phyloP scores from a whole-genome alignment of 2,888 invertebrate species.

The Crossocerus cetratus region DNA sequence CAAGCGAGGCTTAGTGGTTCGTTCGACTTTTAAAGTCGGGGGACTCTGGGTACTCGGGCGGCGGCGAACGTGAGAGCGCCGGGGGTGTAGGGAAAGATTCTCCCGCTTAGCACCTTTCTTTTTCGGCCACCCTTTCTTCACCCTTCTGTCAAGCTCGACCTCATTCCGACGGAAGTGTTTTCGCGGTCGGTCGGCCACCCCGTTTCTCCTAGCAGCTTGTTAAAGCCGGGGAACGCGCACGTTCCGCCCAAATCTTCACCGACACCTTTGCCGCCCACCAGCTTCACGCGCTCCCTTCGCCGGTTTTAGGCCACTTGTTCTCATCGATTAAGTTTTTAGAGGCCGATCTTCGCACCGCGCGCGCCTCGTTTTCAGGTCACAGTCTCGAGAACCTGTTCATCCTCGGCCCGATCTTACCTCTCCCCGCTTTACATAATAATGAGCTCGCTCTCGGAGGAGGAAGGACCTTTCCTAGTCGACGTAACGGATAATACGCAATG shows the following conservation, averaged over 20 bases:
- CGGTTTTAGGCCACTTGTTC: background rate
- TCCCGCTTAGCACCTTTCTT: slow-evolving; percentile 16
- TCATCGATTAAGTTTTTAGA: slow-evolving; percentile 1
- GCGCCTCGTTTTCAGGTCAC: too few species aligned
- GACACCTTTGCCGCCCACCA: background rate
- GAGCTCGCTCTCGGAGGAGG: too few species aligned
- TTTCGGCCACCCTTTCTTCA: slow-evolving; percentile 16
- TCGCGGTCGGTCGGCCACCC: slow-evolving; percentile 13
- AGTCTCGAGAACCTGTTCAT: too few species aligned
- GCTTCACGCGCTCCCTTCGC: background rate
- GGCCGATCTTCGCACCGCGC: too few species aligned
- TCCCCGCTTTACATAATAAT: too few species aligned
- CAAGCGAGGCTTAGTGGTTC: slow-evolving; percentile 26
- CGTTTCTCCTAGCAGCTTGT: slow-evolving; percentile 14
- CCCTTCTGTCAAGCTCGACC: background rate
- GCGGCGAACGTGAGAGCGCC: slow-evolving; percentile 14
- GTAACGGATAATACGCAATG: too few species aligned
- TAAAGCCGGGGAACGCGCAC: slow-evolving; percentile 13
- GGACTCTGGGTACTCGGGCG: background rate
- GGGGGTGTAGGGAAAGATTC: slow-evolving; percentile 13
- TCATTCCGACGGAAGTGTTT: slow-evolving; percentile 13
- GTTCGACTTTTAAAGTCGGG: slow-evolving; percentile 40
- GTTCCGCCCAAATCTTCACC: background rate
- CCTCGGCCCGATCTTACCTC: too few species aligned
- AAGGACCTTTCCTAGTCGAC: too few species aligned